phyloP scores from a whole-genome alignment of 1,140 invertebrate genomes.

The Delia radicum region DNA sequence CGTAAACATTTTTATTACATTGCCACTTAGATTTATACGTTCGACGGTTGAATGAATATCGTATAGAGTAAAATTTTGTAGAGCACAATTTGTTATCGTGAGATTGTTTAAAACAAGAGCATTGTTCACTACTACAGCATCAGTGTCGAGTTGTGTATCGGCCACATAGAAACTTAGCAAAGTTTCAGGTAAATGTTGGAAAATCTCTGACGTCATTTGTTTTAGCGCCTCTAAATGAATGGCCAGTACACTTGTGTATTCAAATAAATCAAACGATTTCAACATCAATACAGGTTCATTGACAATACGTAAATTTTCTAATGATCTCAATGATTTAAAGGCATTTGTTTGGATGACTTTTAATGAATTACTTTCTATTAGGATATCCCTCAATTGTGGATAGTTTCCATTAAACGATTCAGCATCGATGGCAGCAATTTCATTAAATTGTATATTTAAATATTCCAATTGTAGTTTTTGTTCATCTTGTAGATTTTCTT shows the following conservation, averaged over 20 bases:
- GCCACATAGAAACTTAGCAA: slow-evolving; percentile 31
- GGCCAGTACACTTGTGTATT: background rate
- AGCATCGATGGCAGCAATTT: slow-evolving; percentile 21
- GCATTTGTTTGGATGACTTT: slow-evolving; percentile 7
- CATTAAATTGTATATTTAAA: slow-evolving; percentile 23
- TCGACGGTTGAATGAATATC: slow-evolving; percentile 23
- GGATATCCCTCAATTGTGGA: slow-evolving; percentile 6
- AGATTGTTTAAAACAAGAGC: slow-evolving; percentile 34
- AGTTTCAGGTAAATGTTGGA: slow-evolving; percentile 35
- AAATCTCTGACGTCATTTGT: slow-evolving; percentile 29
- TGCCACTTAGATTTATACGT: slow-evolving; percentile 39
- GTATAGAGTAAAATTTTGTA: slow-evolving; percentile 27
- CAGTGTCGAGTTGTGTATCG: slow-evolving; percentile 16
- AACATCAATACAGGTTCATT: slow-evolving; percentile 24
- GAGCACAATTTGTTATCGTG: slow-evolving; percentile 33
- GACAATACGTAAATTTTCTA: slow-evolving; percentile 20
- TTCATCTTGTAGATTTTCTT: background rate
- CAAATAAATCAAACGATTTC: slow-evolving; percentile 25
- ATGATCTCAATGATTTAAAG: background rate
- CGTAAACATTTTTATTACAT: slow-evolving; percentile 33
- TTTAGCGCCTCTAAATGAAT: slow-evolving; percentile 22
- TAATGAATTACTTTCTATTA: slow-evolving; percentile 15
- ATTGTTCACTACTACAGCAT: slow-evolving; percentile 27
- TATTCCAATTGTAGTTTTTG: slow-evolving; percentile 2
- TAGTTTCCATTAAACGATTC: background rate